Evolutionary conservation across 2,888 invertebrate species (phyloP).

Genomic region (Epinotia bilunana): DNA sequence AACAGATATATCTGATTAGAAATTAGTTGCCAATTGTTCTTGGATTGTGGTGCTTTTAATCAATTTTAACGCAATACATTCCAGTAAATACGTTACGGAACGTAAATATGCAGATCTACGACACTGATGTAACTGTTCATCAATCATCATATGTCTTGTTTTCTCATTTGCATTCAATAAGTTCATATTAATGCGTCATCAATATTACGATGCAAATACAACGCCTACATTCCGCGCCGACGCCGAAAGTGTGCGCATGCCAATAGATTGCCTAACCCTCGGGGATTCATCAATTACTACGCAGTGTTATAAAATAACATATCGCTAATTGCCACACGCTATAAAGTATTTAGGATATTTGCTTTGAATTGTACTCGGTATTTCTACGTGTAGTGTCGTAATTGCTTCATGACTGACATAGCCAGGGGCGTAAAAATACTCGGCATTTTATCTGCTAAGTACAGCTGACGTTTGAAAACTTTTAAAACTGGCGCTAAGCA

Average conservation of each 20-base stretch:
- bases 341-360: slow-evolving; percentile 40
- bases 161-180: slow-evolving; percentile 27
- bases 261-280: slow-evolving; percentile 20
- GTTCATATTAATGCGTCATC: slow-evolving; percentile 10
- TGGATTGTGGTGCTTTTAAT: no score
- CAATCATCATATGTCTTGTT: slow-evolving; percentile 4
- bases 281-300: slow-evolving; percentile 16
- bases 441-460: slow-evolving; percentile 1
- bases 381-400: slow-evolving; percentile 7
- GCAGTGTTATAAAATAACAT: slow-evolving; percentile 25
- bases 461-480: slow-evolving; percentile 27
- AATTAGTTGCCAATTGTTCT: no score
- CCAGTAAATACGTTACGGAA: no score
- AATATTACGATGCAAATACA: slow-evolving; percentile 5
- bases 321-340: slow-evolving; percentile 35
- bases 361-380: slow-evolving; percentile 7
- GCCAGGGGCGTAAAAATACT: slow-evolving; percentile 11
- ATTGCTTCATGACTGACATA: slow-evolving; percentile 6
- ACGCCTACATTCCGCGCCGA: not conserved
- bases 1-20: no score
- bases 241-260: not conserved
- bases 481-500: slow-evolving; percentile 32
- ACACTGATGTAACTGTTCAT: not conserved
- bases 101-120: not conserved
- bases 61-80: no score